Conservation (phyloP, 2,113 vertebrate genomes). For the Ochotona curzoniae region DNA sequence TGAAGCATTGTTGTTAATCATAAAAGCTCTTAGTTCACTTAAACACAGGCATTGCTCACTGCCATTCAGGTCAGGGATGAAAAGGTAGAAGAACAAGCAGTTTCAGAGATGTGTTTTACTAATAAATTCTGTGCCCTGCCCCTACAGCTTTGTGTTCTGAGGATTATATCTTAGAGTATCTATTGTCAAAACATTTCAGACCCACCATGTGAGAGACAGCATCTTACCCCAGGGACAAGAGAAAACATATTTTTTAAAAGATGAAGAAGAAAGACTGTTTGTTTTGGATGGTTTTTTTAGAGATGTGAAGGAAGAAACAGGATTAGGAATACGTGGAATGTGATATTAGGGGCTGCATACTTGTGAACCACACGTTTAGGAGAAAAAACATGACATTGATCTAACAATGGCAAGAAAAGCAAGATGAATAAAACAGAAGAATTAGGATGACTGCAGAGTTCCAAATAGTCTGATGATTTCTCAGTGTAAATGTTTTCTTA, state of each 20-base stretch:
- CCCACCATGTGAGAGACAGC: slow-evolving; percentile 44
- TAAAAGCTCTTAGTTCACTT: slow-evolving; percentile 52
- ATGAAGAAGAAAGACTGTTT: slow-evolving; percentile 58
- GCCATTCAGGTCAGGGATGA: slow-evolving; percentile 70
- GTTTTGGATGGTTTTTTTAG: slow-evolving; percentile 57
- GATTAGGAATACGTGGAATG: slow-evolving; percentile 54
- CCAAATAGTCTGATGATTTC: not conserved
- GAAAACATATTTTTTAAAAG: slow-evolving; percentile 64
- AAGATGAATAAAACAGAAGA: not conserved
- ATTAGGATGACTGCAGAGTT: not conserved
- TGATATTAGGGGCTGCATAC: not conserved
- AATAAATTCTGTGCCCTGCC: slow-evolving; percentile 47
- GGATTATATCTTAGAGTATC: slow-evolving; percentile 67
- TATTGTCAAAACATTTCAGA: slow-evolving; percentile 68
- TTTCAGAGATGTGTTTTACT: slow-evolving; percentile 14
- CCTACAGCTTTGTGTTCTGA: slow-evolving; percentile 25
- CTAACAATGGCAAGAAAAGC: not conserved
- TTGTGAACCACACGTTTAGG: slow-evolving; percentile 32
- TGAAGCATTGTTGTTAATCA: slow-evolving; percentile 66
- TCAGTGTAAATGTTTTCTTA: not conserved
- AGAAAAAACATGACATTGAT: slow-evolving; percentile 36
- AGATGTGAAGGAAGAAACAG: slow-evolving; percentile 44
- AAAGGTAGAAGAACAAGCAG: slow-evolving; percentile 19
- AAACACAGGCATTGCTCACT: slow-evolving; percentile 12
- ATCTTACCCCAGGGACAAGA: slow-evolving; percentile 52